These are phyloP conservation scores for Myrmecophaga tridactyla DNA, from an alignment of 2,113 vertebrate genomes.

Conservation along the genomic window DNA sequence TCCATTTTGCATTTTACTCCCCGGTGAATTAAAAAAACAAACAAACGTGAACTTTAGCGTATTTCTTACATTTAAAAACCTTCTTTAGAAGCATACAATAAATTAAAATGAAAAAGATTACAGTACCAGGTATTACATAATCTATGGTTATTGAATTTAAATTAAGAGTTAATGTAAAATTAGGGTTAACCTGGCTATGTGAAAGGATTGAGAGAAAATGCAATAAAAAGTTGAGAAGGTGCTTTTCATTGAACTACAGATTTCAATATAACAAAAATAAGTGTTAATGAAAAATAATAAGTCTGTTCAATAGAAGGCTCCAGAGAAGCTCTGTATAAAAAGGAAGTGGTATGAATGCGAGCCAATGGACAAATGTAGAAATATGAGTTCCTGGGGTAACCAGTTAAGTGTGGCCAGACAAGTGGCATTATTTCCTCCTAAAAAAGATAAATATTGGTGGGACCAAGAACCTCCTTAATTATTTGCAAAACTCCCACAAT, in stretches of 20 bases:
- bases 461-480: neutral
- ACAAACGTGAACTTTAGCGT: neutral
- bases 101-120: neutral
- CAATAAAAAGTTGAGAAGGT: neutral
- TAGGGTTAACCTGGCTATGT: neutral
- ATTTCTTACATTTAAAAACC: constrained; percentile 17
- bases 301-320: neutral
- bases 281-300: neutral
- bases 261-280: neutral
- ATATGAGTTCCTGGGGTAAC: neutral
- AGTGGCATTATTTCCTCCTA: neutral
- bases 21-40: neutral
- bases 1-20: neutral
- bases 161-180: neutral
- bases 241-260: neutral
- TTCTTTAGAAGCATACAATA: neutral
- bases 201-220: neutral
- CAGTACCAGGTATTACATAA: neutral
- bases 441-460: neutral
- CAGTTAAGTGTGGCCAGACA: neutral
- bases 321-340: neutral
- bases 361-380: neutral
- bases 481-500: neutral
- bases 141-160: neutral
- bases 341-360: neutral